phyloP scores from a whole-genome alignment of 2,888 invertebrate species.

The Priocnemis perturbator region DNA sequence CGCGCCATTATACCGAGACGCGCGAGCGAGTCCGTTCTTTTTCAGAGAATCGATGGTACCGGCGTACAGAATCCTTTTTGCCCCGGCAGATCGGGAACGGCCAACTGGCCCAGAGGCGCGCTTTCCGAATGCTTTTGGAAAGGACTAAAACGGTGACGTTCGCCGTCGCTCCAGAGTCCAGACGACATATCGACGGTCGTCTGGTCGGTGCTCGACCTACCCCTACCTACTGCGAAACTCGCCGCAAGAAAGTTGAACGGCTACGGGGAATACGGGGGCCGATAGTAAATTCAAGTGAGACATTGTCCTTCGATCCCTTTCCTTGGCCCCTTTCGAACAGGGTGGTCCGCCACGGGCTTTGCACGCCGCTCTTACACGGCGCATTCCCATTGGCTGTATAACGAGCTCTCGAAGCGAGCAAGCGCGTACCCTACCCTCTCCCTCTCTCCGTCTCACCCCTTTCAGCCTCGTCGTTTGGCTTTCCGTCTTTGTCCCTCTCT shows the following conservation, averaged over 20 bases:
- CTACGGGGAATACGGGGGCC: slow-evolving; percentile 53
- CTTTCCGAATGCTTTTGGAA: too few species aligned
- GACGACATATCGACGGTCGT: too few species aligned
- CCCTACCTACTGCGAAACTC: slow-evolving; percentile 39
- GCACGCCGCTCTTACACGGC: slow-evolving; percentile 45
- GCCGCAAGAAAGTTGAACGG: slow-evolving; percentile 56
- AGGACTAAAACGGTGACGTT: too few species aligned
- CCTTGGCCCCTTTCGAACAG: slow-evolving; percentile 53
- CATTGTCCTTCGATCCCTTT: slow-evolving; percentile 60
- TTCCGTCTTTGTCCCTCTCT: slow-evolving; percentile 18
- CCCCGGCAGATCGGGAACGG: too few species aligned
- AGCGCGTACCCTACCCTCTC: slow-evolving; percentile 37
- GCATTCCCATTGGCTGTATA: slow-evolving; percentile 66
- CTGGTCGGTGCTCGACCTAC: slow-evolving; percentile 5
- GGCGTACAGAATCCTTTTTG: too few species aligned
- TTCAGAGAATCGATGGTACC: too few species aligned
- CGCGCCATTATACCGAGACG: too few species aligned
- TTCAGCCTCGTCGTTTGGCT: background rate
- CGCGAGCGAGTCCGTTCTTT: too few species aligned
- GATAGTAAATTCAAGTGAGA: slow-evolving; percentile 67
- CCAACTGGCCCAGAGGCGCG: too few species aligned
- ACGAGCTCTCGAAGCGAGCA: slow-evolving; percentile 55
- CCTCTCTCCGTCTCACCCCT: slow-evolving; percentile 28
- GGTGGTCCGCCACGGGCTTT: slow-evolving; percentile 59
- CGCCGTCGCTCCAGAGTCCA: too few species aligned